Percentiles rank a stretch among this genome's conserved stretches.
These are phyloP conservation scores for Petrocephalus schoutedeni DNA, from an alignment of 2,797 vertebrate species.

Conservation along the genomic window DNA sequence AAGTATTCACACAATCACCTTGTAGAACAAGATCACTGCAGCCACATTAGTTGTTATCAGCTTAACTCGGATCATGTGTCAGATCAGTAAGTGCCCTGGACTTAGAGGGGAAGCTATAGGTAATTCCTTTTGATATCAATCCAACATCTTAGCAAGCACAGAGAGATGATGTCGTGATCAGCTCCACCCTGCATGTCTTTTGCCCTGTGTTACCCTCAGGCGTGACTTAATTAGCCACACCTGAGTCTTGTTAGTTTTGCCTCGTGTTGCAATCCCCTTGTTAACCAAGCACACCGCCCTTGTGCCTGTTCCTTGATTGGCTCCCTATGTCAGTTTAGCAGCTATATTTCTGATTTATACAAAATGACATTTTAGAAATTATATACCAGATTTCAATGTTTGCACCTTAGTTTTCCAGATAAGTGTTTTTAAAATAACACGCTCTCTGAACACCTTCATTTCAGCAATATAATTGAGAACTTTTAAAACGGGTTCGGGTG, in stretches of 20 bases:
- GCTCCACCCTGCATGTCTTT: no score
- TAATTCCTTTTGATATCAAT: not conserved
- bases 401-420: not conserved
- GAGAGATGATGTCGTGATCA: not conserved
- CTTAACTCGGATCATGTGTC: not conserved
- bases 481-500: not conserved
- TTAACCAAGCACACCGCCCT: no score
- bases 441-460: not conserved
- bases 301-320: no score
- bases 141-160: not conserved
- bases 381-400: not conserved
- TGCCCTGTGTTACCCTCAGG: no score
- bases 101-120: not conserved
- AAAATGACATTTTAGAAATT: not conserved
- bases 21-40: not conserved
- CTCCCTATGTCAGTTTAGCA: not conserved
- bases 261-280: no score
- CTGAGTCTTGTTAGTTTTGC: no score
- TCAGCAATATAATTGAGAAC: not conserved
- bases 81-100: not conserved
- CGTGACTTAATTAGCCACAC: no score
- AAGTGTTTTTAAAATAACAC: not conserved
- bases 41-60: not conserved
- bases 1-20: not conserved
- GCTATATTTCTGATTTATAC: not conserved